phyloP scores from a whole-genome alignment of 2,797 vertebrate species.

The Nothura maculosa region DNA sequence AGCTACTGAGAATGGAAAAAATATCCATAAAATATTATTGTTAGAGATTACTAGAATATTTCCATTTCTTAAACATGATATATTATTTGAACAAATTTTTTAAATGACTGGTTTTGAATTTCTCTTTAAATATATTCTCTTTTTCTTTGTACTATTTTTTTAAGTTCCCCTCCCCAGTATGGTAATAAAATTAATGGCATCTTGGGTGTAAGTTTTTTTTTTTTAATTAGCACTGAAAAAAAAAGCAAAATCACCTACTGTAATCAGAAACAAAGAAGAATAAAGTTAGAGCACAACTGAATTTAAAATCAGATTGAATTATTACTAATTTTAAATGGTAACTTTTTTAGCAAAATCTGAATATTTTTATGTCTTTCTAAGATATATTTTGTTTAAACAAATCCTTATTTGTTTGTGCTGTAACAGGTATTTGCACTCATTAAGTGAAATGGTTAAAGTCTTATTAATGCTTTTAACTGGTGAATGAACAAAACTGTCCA shows the following conservation, averaged over 20 bases:
- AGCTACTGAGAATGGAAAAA: neutral
- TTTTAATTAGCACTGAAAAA: neutral
- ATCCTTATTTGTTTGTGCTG: neutral
- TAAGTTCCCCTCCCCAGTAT: neutral
- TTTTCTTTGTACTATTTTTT: neutral
- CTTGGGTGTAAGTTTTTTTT: rapidly evolving
- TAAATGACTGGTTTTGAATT: neutral
- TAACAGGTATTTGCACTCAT: neutral
- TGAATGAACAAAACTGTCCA: neutral
- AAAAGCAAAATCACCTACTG: neutral
- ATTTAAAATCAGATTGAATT: neutral
- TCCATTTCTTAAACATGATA: neutral
- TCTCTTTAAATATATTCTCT: neutral
- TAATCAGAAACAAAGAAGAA: neutral
- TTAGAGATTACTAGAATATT: neutral
- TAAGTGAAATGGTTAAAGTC: neutral
- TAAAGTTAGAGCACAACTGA: neutral
- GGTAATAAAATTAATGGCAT: neutral
- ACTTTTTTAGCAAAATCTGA: neutral
- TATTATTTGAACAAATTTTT: neutral
- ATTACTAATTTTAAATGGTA: neutral
- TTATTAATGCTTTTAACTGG: neutral
- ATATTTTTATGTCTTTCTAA: neutral
- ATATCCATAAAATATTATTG: too few species aligned
- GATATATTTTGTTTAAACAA: neutral